Evolutionary conservation across 23 tunicate species (phyloP), one percentile per base, ranked within the genome.

Genomic region (Phallusia fumigata): DNA sequence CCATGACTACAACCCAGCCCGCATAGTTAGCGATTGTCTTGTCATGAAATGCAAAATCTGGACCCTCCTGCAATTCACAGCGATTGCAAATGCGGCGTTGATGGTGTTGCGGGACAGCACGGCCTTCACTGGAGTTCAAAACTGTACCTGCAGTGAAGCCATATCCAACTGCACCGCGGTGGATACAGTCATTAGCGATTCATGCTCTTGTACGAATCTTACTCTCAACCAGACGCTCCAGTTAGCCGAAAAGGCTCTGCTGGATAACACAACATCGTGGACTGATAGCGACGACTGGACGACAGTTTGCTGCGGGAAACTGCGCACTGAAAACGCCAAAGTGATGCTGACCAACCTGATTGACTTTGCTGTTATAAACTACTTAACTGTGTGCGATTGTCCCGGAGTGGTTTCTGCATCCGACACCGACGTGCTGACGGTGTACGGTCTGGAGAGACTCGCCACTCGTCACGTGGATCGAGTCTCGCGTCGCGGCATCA

Each of bases 291-390:
- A 83, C 79, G 8, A 36, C 0, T 30, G 78, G 40, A 74, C 86
- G 5, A 74, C 32, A 13, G 79, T 83, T 2, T 83, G 86, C 75
- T 83, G 86, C 69, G 44, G 26, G 15, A 58, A 16, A 44, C 22
- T 22, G 19, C 10, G 53, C 32, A 26, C 76, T 28, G 78, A 65
- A 30, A 30, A 53, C 2, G 88, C 83, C 32, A 65, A 35, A 21
- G 40, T 40, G n/a, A 85, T 79, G 83, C 28, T 85, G 45, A 18
- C 53, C 16, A 26, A 19, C 6, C 18, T 85, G 53, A 78, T 85
- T 0, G 31, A 85, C 65, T 72, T 40, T 31, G 78, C 51, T 36
- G 35, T 31, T 19, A 69, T 85, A 6, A 34, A 32, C 30, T 31
- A 78, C 52, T 28, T 85, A 16, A 26, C 49, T 19, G 34, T 78